Conservation (phyloP, 2,113 vertebrate genomes). For the Megalops atlanticus region DNA sequence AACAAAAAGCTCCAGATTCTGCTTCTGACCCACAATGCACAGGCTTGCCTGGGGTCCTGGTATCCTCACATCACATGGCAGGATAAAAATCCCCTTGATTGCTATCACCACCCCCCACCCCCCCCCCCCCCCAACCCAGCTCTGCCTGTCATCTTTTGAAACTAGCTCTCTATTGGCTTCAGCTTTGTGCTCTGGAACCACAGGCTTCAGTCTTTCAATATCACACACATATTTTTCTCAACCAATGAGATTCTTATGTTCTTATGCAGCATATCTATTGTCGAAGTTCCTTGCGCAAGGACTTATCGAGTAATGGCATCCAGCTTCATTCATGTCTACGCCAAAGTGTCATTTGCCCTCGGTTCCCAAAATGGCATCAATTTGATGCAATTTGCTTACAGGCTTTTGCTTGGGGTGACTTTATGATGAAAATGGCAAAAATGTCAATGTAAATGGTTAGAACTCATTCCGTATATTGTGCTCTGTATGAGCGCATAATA, state of each 20-base stretch:
- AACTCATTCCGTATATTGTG: neutral
- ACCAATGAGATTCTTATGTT: constrained; percentile 45
- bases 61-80: neutral
- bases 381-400: constrained; percentile 36
- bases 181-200: constrained; percentile 34
- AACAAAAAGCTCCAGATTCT: constrained; percentile 15
- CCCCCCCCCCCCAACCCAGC: constrained; percentile 32
- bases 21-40: constrained; percentile 16
- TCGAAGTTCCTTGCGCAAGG: constrained; percentile 36
- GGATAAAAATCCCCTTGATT: constrained; percentile 20
- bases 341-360: constrained; percentile 31
- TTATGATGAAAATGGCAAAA: neutral
- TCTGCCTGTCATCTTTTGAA: constrained; percentile 32
- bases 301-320: constrained; percentile 64
- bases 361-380: constrained; percentile 38
- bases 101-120: constrained; percentile 31
- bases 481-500: neutral
- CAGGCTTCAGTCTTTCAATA: constrained; percentile 22
- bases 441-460: neutral
- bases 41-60: neutral
- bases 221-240: constrained; percentile 23
- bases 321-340: constrained; percentile 42
- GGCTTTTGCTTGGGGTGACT: constrained; percentile 15
- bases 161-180: constrained; percentile 33
- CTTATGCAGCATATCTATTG: constrained; percentile 34